phyloP scores from a whole-genome alignment of 2,113 vertebrate genomes.

The Gracilinanus agilis region DNA sequence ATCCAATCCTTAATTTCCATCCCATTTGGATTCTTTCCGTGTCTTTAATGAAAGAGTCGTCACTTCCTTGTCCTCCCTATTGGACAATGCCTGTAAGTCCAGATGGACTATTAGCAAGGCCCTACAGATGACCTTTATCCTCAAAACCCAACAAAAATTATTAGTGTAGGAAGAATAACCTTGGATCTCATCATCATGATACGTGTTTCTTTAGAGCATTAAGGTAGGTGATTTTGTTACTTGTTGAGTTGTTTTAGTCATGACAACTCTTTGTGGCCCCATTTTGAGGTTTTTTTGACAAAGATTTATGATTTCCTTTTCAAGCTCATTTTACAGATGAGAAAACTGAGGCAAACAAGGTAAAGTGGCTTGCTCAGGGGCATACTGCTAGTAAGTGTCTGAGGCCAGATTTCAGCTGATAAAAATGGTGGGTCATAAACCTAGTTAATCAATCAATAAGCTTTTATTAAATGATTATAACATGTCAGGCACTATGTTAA shows the following conservation, averaged over 20 bases:
- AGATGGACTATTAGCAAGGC: neutral
- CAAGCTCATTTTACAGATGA: too few relatives aligned
- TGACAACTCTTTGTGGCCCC: too few relatives aligned
- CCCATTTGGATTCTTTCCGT: neutral
- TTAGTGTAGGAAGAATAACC: neutral
- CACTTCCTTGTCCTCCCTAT: neutral
- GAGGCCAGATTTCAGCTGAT: too few relatives aligned
- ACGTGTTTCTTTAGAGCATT: neutral
- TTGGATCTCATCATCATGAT: neutral
- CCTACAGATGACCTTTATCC: neutral
- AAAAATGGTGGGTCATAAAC: neutral
- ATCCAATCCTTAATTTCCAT: neutral
- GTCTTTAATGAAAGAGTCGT: neutral
- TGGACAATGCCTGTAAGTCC: neutral
- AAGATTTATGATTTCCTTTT: too few relatives aligned
- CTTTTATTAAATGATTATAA: neutral
- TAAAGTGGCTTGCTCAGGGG: too few relatives aligned
- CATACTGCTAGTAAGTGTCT: too few relatives aligned
- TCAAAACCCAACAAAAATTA: neutral
- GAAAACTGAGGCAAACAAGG: too few relatives aligned
- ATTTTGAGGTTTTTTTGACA: too few relatives aligned
- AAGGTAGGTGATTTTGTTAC: neutral
- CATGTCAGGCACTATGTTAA: neutral
- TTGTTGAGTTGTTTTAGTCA: too few relatives aligned
- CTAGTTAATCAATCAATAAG: neutral